Percentiles rank a stretch among this genome's conserved stretches.
These are phyloP conservation scores for Megatriorchis doriae DNA, from an alignment of 2,113 vertebrate species.

Conservation along the genomic window DNA sequence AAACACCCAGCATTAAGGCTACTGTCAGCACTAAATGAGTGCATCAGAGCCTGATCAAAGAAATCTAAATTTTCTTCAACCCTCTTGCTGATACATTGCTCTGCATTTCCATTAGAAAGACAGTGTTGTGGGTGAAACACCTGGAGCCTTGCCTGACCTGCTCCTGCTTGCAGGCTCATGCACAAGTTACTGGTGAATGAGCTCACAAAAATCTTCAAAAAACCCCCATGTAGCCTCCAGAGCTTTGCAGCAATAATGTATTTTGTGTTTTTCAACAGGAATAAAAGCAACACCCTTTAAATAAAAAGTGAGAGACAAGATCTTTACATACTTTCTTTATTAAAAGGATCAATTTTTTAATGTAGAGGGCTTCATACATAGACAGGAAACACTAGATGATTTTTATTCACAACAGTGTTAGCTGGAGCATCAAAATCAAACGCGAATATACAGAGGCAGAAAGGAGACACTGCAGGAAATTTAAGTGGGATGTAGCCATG, in stretches of 20 bases:
- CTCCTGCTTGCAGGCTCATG: background rate
- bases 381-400: background rate
- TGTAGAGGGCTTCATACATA: background rate
- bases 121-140: background rate
- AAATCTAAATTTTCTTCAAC: background rate
- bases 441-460: background rate
- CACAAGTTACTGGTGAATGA: background rate
- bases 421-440: background rate
- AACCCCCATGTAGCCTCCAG: accelerated
- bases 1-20: background rate
- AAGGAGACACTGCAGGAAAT: background rate
- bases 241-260: background rate
- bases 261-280: background rate
- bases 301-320: background rate
- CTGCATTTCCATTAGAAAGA: background rate
- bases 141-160: background rate
- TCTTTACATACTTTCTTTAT: background rate
- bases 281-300: background rate
- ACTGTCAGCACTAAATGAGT: background rate
- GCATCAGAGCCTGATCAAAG: background rate
- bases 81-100: background rate
- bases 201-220: background rate
- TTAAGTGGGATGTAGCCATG: background rate
- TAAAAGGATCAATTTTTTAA: background rate
- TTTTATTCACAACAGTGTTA: background rate